phyloP scores from a whole-genome alignment of 2,113 vertebrate species.

The Neomonachus schauinslandi region DNA sequence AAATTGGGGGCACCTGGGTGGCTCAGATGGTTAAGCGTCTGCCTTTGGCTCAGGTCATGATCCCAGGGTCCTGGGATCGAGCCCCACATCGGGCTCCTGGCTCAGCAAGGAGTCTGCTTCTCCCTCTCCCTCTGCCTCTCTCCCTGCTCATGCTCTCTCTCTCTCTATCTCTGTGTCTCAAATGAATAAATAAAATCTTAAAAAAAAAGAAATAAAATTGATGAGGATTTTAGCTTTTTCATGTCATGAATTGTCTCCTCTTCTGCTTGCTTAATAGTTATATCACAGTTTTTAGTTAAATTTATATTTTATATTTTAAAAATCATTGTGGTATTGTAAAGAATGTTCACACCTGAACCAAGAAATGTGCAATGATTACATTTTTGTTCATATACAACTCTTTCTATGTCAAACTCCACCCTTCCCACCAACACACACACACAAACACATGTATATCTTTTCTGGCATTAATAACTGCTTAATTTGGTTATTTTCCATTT shows the following conservation, averaged over 20 bases:
- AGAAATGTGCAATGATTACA: not conserved
- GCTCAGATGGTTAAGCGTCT: too few relatives aligned
- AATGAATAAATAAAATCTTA: too few relatives aligned
- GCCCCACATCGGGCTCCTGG: too few relatives aligned
- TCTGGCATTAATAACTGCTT: slow-evolving; percentile 17
- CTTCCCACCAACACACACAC: not conserved
- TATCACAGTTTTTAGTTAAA: slow-evolving; percentile 15
- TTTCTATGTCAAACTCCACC: not conserved
- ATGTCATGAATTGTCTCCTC: not conserved
- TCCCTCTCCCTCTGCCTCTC: too few relatives aligned
- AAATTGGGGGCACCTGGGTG: too few relatives aligned
- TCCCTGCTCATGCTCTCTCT: too few relatives aligned
- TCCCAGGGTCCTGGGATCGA: too few relatives aligned
- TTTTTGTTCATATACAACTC: not conserved
- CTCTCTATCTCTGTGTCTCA: too few relatives aligned
- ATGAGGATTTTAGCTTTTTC: not conserved
- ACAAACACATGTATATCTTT: not conserved
- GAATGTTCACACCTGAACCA: not conserved
- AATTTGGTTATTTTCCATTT: not conserved
- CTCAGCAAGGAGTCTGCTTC: too few relatives aligned
- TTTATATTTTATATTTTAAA: slow-evolving; percentile 4
- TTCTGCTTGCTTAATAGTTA: not conserved
- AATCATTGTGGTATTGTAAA: not conserved
- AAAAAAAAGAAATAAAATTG: too few relatives aligned
- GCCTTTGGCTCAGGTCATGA: too few relatives aligned